A percentile compares a stretch with the other conserved stretches of the same genome.
phyloP scores from a whole-genome alignment of 2,888 invertebrate species.

The Drosophila macrospina region DNA sequence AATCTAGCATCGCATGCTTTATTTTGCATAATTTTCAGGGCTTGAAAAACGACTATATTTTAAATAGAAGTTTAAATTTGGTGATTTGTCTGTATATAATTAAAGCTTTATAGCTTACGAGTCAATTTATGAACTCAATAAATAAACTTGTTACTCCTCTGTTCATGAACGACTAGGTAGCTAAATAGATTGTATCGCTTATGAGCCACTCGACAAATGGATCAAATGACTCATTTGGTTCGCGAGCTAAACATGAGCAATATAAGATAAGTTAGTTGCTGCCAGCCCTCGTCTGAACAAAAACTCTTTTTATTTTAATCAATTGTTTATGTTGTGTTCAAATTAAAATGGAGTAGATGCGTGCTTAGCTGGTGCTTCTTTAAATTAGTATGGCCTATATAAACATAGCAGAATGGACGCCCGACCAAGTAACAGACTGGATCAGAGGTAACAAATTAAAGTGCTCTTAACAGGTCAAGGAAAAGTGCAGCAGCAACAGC shows the following conservation, averaged over 20 bases:
- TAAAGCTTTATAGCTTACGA: too few relatives aligned
- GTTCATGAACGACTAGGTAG: too few relatives aligned
- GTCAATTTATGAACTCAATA: too few relatives aligned
- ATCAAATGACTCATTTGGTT: slow-evolving; percentile 14
- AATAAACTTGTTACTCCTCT: too few relatives aligned
- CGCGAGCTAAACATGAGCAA: slow-evolving; percentile 24
- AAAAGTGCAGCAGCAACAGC: slow-evolving; percentile 61
- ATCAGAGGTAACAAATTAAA: slow-evolving; percentile 89
- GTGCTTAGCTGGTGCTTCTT: slow-evolving; percentile 39
- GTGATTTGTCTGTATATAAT: too few relatives aligned
- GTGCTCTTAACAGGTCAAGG: slow-evolving; percentile 69
- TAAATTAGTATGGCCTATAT: slow-evolving; percentile 89
- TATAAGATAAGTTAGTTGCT: slow-evolving; percentile 43
- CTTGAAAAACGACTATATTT: too few relatives aligned
- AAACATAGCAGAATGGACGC: slow-evolving; percentile 95
- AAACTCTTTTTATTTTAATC: slow-evolving; percentile 57
- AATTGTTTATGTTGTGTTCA: slow-evolving; percentile 64
- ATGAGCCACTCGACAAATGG: not conserved
- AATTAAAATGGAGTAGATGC: slow-evolving; percentile 61
- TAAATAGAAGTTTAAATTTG: too few relatives aligned
- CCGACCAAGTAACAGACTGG: slow-evolving; percentile 96
- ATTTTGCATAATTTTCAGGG: too few relatives aligned
- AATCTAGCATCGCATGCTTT: too few relatives aligned
- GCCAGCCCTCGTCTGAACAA: slow-evolving; percentile 59
- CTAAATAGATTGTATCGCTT: too few relatives aligned